Evolutionary conservation across 2,113 vertebrate species (phyloP).

Genomic region (Pomatostomus ruficeps): DNA sequence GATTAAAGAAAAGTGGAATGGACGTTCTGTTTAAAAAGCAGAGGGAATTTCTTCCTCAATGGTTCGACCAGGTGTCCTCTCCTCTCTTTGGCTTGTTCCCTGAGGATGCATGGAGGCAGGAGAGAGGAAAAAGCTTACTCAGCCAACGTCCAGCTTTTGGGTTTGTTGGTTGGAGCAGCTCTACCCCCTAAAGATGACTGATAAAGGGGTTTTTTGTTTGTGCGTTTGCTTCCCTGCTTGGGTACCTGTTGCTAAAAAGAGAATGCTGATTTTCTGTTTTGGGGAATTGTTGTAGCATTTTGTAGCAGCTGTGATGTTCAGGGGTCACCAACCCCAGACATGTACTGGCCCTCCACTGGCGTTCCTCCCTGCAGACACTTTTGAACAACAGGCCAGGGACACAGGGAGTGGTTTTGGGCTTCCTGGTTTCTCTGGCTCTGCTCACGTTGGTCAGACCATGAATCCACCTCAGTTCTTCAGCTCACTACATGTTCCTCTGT

Average conservation of each 20-base stretch:
- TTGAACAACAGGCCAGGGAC: background rate
- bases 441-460: fast-evolving
- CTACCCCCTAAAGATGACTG: background rate
- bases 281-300: background rate
- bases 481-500: background rate
- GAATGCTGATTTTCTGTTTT: background rate
- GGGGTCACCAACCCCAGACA: background rate
- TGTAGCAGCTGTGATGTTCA: background rate
- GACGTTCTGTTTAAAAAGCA: background rate
- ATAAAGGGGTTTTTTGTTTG: background rate
- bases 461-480: background rate
- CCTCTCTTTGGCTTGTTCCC: background rate
- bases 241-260: background rate
- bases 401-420: background rate
- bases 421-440: background rate
- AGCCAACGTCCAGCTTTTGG: background rate
- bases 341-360: fast-evolving
- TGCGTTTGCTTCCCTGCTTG: background rate
- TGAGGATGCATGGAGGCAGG: background rate
- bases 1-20: background rate
- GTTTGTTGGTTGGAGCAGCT: background rate
- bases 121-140: background rate
- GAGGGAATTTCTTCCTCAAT: background rate
- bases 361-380: background rate
- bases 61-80: background rate